Evolutionary conservation across 2,113 vertebrate species (phyloP).

Genomic region (Corapipo altera): DNA sequence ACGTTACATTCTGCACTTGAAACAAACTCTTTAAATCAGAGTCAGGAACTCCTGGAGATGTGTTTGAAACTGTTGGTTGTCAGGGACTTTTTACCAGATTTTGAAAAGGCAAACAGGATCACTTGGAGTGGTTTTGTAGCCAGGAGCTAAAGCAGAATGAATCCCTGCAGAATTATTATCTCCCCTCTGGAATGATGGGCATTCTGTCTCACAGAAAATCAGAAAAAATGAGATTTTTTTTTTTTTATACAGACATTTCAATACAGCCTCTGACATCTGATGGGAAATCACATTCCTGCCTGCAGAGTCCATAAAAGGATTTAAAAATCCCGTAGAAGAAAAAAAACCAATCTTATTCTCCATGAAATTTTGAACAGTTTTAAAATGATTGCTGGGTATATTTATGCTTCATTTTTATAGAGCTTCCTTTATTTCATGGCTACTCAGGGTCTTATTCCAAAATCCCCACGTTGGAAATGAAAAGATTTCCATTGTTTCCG

Average conservation of each 20-base stretch:
- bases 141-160: neutral
- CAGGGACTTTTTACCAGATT: fast-evolving
- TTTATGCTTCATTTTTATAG: neutral
- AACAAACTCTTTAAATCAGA: neutral
- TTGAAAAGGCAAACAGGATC: neutral
- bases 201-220: neutral
- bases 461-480: neutral
- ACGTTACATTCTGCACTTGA: neutral
- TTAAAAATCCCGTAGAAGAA: neutral
- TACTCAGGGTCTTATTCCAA: neutral
- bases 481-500: neutral
- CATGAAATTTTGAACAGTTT: neutral
- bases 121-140: neutral
- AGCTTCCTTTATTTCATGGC: neutral
- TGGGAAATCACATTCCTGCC: neutral
- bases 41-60: neutral
- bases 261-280: neutral
- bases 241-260: neutral
- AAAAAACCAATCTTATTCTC: neutral
- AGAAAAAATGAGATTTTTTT: neutral
- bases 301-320: neutral
- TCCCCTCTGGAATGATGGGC: neutral
- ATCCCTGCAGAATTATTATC: neutral
- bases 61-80: neutral
- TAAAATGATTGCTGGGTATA: neutral